Evolutionary conservation across 2,797 vertebrate genomes (phyloP).

Genomic region (Muraenolepis orangiensis): DNA sequence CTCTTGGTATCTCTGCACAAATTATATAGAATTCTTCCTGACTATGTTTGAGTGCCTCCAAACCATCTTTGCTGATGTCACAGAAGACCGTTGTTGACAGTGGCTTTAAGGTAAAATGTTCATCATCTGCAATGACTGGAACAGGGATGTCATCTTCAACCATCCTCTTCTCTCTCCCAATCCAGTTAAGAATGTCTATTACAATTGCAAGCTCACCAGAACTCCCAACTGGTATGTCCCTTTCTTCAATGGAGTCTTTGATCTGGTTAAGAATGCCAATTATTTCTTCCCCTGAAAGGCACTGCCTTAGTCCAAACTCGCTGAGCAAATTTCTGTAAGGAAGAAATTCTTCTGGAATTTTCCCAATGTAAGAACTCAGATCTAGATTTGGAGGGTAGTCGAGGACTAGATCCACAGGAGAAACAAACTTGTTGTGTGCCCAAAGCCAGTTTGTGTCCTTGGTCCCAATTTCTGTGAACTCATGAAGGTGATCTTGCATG

Average conservation of each 20-base stretch:
- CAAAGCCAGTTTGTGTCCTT: constrained; percentile 68
- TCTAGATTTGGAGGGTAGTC: constrained; percentile 73
- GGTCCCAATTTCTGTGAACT: constrained; percentile 48
- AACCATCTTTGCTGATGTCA: constrained; percentile 72
- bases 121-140: constrained; percentile 60
- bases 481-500: constrained; percentile 72
- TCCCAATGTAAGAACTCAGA: constrained; percentile 70
- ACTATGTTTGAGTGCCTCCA: constrained; percentile 62
- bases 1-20: constrained; percentile 75
- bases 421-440: constrained; percentile 72
- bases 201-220: constrained; percentile 68
- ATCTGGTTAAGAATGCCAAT: constrained; percentile 68
- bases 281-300: constrained; percentile 62
- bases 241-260: constrained; percentile 52
- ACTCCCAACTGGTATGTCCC: constrained; percentile 49
- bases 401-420: constrained; percentile 70
- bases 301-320: constrained; percentile 66
- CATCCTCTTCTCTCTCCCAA: constrained; percentile 62
- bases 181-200: constrained; percentile 80
- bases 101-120: constrained; percentile 65
- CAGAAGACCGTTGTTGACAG: constrained; percentile 72
- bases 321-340: constrained; percentile 68
- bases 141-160: constrained; percentile 63
- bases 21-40: constrained; percentile 70
- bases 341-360: constrained; percentile 73